phyloP scores from a whole-genome alignment of 2,113 vertebrate genomes.

The Aspidoscelis tigris region DNA sequence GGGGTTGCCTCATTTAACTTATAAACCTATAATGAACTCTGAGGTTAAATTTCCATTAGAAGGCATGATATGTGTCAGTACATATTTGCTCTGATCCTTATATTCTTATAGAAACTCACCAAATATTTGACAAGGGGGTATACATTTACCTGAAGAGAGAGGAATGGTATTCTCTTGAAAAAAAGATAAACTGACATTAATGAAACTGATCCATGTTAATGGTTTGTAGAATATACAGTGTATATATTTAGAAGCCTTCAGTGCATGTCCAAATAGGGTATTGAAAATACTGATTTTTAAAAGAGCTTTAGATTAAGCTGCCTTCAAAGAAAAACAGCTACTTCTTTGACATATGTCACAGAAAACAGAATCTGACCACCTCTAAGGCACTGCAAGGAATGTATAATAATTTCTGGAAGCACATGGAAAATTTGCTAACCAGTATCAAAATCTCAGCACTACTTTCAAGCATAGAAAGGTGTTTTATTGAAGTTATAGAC shows the following conservation, averaged over 20 bases:
- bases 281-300: constrained; percentile 60
- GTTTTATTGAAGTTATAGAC: background rate
- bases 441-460: background rate
- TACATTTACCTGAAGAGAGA: background rate
- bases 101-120: constrained; percentile 1
- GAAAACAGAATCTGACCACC: constrained; percentile 48
- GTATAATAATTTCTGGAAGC: constrained; percentile 45
- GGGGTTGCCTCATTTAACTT: background rate
- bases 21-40: background rate
- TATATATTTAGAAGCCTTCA: constrained; percentile 34
- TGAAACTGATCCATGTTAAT: background rate
- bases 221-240: constrained; percentile 13
- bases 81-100: background rate
- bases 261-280: constrained; percentile 53
- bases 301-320: constrained; percentile 55
- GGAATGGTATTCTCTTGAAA: background rate
- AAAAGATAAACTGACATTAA: background rate
- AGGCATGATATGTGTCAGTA: background rate
- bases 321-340: constrained; percentile 62
- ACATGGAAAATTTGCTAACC: constrained; percentile 5
- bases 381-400: constrained; percentile 46
- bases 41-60: background rate
- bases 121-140: background rate
- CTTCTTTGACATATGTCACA: constrained; percentile 57
- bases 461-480: background rate